Percentiles rank a stretch among this genome's conserved stretches.
These are phyloP conservation scores for Schizothorax lantsangensis DNA, from an alignment of 2,797 vertebrate genomes.

Conservation along the genomic window DNA sequence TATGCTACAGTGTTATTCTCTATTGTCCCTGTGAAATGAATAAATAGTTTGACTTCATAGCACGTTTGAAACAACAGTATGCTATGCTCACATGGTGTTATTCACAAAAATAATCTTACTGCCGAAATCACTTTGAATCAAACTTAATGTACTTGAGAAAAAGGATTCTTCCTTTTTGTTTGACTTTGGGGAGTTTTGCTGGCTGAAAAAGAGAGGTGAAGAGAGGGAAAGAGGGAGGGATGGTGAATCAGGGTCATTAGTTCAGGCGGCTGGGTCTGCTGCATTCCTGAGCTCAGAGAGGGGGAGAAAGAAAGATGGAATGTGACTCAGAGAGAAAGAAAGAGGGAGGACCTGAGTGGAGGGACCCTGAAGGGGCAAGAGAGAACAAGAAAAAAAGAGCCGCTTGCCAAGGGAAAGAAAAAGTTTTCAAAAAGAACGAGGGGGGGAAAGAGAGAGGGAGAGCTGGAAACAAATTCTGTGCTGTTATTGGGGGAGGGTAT, in stretches of 20 bases:
- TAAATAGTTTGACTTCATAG: neutral
- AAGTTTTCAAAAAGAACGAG: slow-evolving; percentile 40
- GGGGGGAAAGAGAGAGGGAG: slow-evolving; percentile 35
- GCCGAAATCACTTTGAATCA: slow-evolving; percentile 16
- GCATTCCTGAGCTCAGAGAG: slow-evolving; percentile 84
- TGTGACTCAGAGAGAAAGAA: slow-evolving; percentile 59
- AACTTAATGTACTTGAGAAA: slow-evolving; percentile 47
- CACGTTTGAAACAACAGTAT: neutral
- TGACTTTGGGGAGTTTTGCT: slow-evolving; percentile 44
- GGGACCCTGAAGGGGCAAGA: slow-evolving; percentile 77
- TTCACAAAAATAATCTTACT: neutral
- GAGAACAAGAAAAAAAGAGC: slow-evolving; percentile 74
- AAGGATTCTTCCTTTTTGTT: slow-evolving; percentile 48
- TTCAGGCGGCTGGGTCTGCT: slow-evolving; percentile 84
- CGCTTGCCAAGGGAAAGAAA: slow-evolving; percentile 36
- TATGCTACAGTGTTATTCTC: neutral
- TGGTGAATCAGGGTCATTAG: slow-evolving; percentile 84
- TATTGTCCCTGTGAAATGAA: neutral
- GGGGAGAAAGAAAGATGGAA: slow-evolving; percentile 79
- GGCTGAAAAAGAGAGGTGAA: slow-evolving; percentile 55
- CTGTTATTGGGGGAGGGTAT: slow-evolving; percentile 67
- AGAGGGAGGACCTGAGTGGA: slow-evolving; percentile 72
- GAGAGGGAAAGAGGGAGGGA: slow-evolving; percentile 68
- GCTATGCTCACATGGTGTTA: neutral
- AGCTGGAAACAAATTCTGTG: slow-evolving; percentile 33